phyloP scores from a whole-genome alignment of 2,113 vertebrate genomes.

The Pachycephala philippinensis region DNA sequence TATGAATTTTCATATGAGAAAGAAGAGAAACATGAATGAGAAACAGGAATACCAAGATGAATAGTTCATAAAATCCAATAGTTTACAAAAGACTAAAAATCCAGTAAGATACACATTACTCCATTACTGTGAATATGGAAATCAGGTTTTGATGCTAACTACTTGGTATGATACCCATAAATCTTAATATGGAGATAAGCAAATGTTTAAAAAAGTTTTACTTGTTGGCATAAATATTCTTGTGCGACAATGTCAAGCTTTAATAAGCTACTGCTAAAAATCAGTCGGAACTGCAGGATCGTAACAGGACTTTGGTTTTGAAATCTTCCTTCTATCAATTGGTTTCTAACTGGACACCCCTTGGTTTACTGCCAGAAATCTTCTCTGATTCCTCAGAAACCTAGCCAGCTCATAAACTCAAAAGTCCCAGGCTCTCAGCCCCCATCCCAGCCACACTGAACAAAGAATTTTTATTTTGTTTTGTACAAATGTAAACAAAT shows the following conservation, averaged over 20 bases:
- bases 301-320: background rate
- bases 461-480: background rate
- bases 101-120: background rate
- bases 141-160: background rate
- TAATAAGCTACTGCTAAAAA: background rate
- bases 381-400: background rate
- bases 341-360: background rate
- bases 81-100: background rate
- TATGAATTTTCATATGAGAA: background rate
- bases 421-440: background rate
- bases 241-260: background rate
- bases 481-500: background rate
- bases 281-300: background rate
- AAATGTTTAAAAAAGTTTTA: background rate
- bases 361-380: background rate
- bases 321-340: background rate
- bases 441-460: background rate
- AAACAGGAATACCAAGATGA: background rate
- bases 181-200: fast-evolving
- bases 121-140: background rate
- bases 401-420: background rate
- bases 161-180: background rate
- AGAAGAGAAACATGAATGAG: background rate
- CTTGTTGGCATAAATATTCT: background rate
- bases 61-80: background rate